phyloP scores from a whole-genome alignment of 1,140 invertebrate genomes.

The Cherax quadricarinatus region DNA sequence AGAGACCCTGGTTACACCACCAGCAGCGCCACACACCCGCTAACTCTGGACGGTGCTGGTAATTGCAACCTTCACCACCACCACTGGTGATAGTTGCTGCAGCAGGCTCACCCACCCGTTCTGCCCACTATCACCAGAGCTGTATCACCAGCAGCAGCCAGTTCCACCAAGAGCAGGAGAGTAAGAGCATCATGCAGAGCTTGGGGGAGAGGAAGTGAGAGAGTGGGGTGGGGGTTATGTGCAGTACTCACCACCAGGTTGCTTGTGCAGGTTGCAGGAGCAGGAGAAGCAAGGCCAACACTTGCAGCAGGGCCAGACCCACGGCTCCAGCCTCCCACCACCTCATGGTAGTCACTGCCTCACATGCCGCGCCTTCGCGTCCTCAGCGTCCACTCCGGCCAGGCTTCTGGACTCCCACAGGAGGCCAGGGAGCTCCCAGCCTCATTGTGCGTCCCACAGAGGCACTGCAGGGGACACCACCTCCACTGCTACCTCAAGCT shows the following conservation, averaged over 20 bases:
- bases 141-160: background rate
- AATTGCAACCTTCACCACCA: background rate
- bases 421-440: background rate
- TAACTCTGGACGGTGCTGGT: background rate
- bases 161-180: too few relatives aligned
- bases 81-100: background rate
- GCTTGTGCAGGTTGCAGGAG: background rate
- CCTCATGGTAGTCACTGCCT: background rate
- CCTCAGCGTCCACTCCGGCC: slow-evolving; percentile 6
- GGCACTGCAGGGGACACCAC: background rate
- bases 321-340: slow-evolving; percentile 9
- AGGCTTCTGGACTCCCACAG: slow-evolving; percentile 3
- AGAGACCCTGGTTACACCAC: background rate
- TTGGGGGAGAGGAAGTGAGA: background rate
- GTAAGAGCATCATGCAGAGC: background rate
- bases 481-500: background rate
- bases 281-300: slow-evolving; percentile 1
- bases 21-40: background rate
- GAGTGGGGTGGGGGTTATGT: background rate
- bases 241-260: slow-evolving; percentile 12
- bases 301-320: background rate
- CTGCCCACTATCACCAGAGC: background rate
- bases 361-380: slow-evolving; percentile 1
- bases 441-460: background rate
- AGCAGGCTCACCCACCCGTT: background rate